Percentiles rank a stretch among this genome's conserved stretches.
Evolutionary conservation across 2,888 invertebrate genomes (phyloP).

Genomic region (Cantharis flavilabris): DNA sequence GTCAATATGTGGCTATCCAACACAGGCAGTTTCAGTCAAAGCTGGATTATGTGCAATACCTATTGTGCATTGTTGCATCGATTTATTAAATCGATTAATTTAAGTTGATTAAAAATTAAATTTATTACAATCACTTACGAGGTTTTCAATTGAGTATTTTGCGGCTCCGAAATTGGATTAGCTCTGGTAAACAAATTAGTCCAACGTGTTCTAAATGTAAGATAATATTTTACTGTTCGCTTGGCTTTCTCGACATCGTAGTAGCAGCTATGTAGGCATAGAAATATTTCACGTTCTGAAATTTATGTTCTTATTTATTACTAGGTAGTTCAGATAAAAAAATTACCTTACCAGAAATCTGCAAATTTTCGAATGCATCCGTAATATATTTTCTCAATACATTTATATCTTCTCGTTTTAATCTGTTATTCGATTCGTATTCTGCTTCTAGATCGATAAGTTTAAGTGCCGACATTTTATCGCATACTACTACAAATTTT

Average conservation of each 20-base stretch:
- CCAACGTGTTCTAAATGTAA: constrained; percentile 4
- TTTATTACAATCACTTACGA: constrained; percentile 5
- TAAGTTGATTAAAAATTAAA: neutral
- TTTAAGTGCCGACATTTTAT: neutral
- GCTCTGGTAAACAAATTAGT: constrained; percentile 9
- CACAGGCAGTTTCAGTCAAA: neutral
- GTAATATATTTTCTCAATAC: neutral
- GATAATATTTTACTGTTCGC: neutral
- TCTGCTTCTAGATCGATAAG: neutral
- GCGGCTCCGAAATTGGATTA: neutral
- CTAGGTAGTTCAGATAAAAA: neutral
- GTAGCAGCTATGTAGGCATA: constrained; percentile 12
- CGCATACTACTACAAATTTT: neutral
- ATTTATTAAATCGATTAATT: neutral
- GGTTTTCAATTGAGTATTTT: neutral
- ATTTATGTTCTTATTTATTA: neutral
- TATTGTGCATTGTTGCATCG: neutral
- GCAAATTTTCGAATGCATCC: neutral
- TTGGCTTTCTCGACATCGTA: constrained; percentile 10
- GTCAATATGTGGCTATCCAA: neutral
- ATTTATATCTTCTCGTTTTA: neutral
- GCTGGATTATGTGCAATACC: neutral
- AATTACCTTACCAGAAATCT: neutral
- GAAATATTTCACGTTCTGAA: constrained; percentile 11
- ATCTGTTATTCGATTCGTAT: neutral